Percentiles rank a stretch among this genome's conserved stretches.
Evolutionary conservation across 2,888 invertebrate species (phyloP).

Genomic region (Cotesia congregata): DNA sequence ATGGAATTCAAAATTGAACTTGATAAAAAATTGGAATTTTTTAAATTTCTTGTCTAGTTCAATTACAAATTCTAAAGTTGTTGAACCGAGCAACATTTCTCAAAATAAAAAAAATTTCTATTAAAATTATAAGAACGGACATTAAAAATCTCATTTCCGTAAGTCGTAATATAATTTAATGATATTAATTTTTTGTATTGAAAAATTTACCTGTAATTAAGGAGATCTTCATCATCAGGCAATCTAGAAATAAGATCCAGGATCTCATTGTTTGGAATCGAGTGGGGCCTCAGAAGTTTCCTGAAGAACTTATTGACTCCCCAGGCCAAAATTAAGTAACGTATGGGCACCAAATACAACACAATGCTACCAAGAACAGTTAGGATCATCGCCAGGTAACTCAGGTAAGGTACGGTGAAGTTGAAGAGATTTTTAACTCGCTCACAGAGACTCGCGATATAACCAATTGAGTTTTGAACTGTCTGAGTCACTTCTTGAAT

Average conservation of each 20-base stretch:
- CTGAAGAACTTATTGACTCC: constrained; percentile 97
- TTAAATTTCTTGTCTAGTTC: too few relatives aligned
- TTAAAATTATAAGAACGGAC: too few relatives aligned
- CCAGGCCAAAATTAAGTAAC: constrained; percentile 93
- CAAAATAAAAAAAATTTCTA: too few relatives aligned
- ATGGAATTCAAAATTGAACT: too few relatives aligned
- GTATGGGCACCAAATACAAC: constrained; percentile 89
- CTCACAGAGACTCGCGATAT: constrained; percentile 93
- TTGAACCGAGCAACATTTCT: too few relatives aligned
- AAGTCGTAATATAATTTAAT: too few relatives aligned
- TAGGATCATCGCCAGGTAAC: constrained; percentile 89
- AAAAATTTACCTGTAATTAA: constrained; percentile 72
- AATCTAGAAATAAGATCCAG: constrained; percentile 94
- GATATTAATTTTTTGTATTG: too few relatives aligned
- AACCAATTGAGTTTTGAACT: constrained; percentile 96
- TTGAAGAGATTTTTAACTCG: constrained; percentile 95
- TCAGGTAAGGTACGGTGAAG: constrained; percentile 96
- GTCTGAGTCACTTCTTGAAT: constrained; percentile 98
- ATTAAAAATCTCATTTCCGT: too few relatives aligned
- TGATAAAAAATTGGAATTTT: too few relatives aligned
- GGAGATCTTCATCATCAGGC: constrained; percentile 93
- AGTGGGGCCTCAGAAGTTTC: constrained; percentile 91
- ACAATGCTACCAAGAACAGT: constrained; percentile 82
- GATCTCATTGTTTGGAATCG: constrained; percentile 97
- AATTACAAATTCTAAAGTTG: too few relatives aligned